Base-by-base conservation (phyloP, 1,140 invertebrate species). In the Heliothis virescens region DNA sequence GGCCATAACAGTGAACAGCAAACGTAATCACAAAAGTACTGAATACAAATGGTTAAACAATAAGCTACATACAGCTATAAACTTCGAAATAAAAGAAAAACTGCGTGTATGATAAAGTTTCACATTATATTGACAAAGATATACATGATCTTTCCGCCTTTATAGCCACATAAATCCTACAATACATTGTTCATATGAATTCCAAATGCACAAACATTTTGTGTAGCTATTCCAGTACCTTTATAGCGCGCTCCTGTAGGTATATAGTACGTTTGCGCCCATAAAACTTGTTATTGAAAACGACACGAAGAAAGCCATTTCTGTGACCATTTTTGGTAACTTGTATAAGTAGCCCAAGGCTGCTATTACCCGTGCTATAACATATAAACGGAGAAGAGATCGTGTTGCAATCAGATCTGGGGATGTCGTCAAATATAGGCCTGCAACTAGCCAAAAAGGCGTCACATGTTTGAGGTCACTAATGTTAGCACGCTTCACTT, bases 391-490 rank as follows among this genome's bases (percentile, higher is more conserved):
- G 0, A 91, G 55, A 3, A 91, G 77, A 0, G 47, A 57, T 9
- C 87, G 21, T 0, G 88, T 85, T 5, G 85, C 86, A 9, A 29
- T 12, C 4, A 77, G 55, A 47, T 89, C 82, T 0, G 90, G 90
- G n/a, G 82, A 76, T 2, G 87, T 90, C 0, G 88, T 91, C 77
- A 90, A 81, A 34, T 91, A 91, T n/a, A 91, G 62, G 1, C 82
- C 90, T n/a, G 86, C 86, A 0, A 90, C 87, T 2, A 91, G 21
- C 90, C 90, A 90, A 62, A 90, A 90, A 2, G 89, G 85, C 0
- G 90, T 89, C 7, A 92, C 47, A 55, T 89, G 88, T 79, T 92
- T 92, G 57, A 91, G 80, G 41, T 89, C 89, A 80, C 86, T 89
- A 18, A 91, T 76, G 41, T 88, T 86, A 0, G 87, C 87, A n/a